Evolutionary conservation across 2,888 invertebrate species (phyloP).

Genomic region (Phortica okadai): DNA sequence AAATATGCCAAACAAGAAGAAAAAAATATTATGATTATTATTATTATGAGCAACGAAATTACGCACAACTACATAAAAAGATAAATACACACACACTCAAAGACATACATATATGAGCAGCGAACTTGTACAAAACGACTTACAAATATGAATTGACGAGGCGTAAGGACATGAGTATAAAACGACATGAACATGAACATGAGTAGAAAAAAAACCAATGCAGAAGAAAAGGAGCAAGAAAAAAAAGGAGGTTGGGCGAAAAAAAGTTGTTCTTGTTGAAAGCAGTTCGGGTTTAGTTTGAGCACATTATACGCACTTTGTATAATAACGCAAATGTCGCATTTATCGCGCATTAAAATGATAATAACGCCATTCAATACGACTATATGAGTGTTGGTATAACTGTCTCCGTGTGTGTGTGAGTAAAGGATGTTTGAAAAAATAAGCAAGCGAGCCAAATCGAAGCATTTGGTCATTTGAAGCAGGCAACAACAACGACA

Average conservation of each 20-base stretch:
- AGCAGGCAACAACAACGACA: not conserved
- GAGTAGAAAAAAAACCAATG: not conserved
- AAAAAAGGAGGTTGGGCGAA: not conserved
- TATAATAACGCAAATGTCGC: slow-evolving; percentile 73
- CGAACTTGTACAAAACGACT: not conserved
- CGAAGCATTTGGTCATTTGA: slow-evolving; percentile 1
- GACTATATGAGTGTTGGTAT: not conserved
- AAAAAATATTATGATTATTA: slow-evolving; percentile 28
- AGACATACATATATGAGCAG: not conserved
- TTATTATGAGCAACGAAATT: slow-evolving; percentile 31
- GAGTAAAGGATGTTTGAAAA: not conserved
- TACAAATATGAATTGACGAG: slow-evolving; percentile 27
- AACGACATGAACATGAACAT: not conserved
- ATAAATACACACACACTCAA: not conserved
- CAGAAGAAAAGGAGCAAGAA: not conserved
- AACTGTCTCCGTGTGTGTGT: not conserved
- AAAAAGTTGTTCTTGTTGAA: not conserved
- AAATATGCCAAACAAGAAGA: slow-evolving; percentile 14
- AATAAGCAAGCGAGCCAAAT: not conserved
- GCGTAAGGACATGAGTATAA: not conserved
- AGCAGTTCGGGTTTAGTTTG: slow-evolving; percentile 3
- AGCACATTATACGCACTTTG: slow-evolving; percentile 68
- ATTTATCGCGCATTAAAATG: slow-evolving; percentile 75
- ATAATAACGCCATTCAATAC: slow-evolving; percentile 61
- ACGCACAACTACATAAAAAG: slow-evolving; percentile 26